These are phyloP conservation scores for Episyrphus balteatus DNA, from an alignment of 1,140 invertebrate genomes.

Conservation along the genomic window DNA sequence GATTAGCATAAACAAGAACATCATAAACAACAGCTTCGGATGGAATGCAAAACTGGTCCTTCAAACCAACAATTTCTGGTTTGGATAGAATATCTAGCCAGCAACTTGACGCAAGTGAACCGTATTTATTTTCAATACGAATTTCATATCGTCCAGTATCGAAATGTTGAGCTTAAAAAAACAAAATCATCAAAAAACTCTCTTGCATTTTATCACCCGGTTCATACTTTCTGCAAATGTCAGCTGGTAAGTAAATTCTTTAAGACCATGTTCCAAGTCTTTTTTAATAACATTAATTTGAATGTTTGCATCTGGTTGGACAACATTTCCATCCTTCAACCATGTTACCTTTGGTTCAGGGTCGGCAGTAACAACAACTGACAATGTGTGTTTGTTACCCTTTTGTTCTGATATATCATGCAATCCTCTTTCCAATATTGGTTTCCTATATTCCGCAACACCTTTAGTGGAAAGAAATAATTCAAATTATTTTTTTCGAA, in stretches of 20 bases:
- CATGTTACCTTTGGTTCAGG: constrained; percentile 50
- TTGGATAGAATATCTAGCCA: constrained; percentile 60
- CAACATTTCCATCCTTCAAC: constrained; percentile 42
- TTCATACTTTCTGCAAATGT: constrained; percentile 50
- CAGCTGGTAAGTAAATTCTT: constrained; percentile 61
- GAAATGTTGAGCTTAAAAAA: constrained; percentile 45
- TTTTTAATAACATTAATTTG: constrained; percentile 44
- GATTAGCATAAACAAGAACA: constrained; percentile 62
- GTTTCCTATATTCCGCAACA: constrained; percentile 61
- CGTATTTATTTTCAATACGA: constrained; percentile 67
- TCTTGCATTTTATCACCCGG: no score
- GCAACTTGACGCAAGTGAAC: constrained; percentile 55
- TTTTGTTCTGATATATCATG: constrained; percentile 43
- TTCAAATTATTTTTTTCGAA: background rate
- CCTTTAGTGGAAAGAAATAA: constrained; percentile 39
- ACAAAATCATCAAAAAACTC: background rate
- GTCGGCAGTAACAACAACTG: constrained; percentile 68
- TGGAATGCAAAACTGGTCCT: constrained; percentile 58
- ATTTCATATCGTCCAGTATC: constrained; percentile 74
- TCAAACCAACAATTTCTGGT: constrained; percentile 62
- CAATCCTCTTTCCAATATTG: constrained; percentile 58
- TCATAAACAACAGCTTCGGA: constrained; percentile 60
- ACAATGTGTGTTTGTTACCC: constrained; percentile 63
- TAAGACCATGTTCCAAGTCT: constrained; percentile 58
- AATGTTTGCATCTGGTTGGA: constrained; percentile 34